phyloP scores from a whole-genome alignment of 2,113 vertebrate genomes.

The Larimichthys polyactis region DNA sequence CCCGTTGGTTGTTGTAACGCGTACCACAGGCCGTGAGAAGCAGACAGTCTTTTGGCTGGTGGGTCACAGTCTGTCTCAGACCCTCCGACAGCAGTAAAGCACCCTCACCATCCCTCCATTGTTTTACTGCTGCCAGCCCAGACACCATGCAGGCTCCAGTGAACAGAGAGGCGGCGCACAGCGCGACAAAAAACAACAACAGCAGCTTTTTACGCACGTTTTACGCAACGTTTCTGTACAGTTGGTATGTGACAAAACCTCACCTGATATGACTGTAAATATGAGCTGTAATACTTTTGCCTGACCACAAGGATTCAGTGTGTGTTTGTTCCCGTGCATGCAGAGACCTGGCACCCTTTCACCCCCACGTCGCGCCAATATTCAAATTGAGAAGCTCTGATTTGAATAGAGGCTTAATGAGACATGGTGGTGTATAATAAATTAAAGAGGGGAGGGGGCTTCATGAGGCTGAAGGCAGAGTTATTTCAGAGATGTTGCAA shows the following conservation, averaged over 20 bases:
- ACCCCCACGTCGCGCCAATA: slow-evolving; percentile 71
- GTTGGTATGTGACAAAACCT: neutral
- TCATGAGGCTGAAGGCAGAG: slow-evolving; percentile 38
- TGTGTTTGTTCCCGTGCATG: slow-evolving; percentile 15
- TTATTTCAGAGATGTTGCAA: slow-evolving; percentile 30
- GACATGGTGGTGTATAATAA: slow-evolving; percentile 69
- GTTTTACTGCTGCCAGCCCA: slow-evolving; percentile 66
- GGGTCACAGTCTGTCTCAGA: slow-evolving; percentile 70
- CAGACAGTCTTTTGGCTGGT: slow-evolving; percentile 67
- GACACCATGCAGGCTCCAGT: slow-evolving; percentile 53
- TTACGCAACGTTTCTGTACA: neutral
- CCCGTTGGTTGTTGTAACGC: neutral
- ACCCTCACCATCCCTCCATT: slow-evolving; percentile 63
- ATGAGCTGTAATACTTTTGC: slow-evolving; percentile 10
- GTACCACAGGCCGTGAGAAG: slow-evolving; percentile 70
- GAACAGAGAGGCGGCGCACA: slow-evolving; percentile 20
- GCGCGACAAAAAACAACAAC: neutral
- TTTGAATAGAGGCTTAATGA: slow-evolving; percentile 73
- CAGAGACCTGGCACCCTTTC: slow-evolving; percentile 40
- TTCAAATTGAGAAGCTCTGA: slow-evolving; percentile 69
- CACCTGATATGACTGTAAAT: slow-evolving; percentile 31
- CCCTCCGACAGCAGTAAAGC: slow-evolving; percentile 65
- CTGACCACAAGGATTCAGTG: slow-evolving; percentile 16
- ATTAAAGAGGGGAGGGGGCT: slow-evolving; percentile 24
- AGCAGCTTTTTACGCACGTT: slow-evolving; percentile 35